These are phyloP conservation scores for Anhinga rufa DNA, from an alignment of 2,113 vertebrate genomes.

Conservation along the genomic window DNA sequence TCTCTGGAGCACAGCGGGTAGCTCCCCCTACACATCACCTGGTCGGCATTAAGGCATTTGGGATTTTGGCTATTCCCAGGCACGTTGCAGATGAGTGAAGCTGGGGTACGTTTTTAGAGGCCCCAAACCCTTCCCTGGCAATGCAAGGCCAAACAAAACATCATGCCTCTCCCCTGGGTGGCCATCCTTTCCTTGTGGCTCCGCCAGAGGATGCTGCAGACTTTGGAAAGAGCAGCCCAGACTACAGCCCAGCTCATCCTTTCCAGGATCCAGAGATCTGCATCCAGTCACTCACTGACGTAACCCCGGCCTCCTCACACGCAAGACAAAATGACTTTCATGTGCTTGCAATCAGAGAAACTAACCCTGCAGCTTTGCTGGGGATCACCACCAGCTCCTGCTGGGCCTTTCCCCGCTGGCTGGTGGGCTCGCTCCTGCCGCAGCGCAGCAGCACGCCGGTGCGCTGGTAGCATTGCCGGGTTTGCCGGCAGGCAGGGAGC, in stretches of 20 bases:
- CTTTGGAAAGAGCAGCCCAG: neutral
- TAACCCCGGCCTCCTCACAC: neutral
- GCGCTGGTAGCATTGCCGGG: neutral
- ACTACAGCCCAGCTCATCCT: neutral
- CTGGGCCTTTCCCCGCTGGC: neutral
- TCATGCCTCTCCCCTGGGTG: fast-evolving
- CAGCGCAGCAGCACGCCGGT: no score
- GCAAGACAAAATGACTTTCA: fast-evolving
- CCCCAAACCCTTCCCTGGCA: neutral
- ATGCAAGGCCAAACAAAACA: neutral
- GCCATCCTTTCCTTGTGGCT: neutral
- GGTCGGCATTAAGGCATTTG: fast-evolving
- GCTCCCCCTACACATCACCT: neutral
- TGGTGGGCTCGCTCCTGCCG: neutral
- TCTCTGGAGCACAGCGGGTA: neutral
- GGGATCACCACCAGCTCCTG: neutral
- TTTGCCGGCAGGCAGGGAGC: neutral
- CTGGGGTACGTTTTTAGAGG: neutral
- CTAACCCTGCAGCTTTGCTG: neutral
- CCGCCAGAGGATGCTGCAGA: conserved; percentile 57
- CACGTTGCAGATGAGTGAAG: fast-evolving
- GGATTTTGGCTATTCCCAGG: fast-evolving
- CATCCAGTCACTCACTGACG: fast-evolving
- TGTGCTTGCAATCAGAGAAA: no score
- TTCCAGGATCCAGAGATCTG: neutral